These are phyloP conservation scores for Pteronura brasiliensis DNA, from an alignment of 2,113 vertebrate genomes.

Conservation along the genomic window DNA sequence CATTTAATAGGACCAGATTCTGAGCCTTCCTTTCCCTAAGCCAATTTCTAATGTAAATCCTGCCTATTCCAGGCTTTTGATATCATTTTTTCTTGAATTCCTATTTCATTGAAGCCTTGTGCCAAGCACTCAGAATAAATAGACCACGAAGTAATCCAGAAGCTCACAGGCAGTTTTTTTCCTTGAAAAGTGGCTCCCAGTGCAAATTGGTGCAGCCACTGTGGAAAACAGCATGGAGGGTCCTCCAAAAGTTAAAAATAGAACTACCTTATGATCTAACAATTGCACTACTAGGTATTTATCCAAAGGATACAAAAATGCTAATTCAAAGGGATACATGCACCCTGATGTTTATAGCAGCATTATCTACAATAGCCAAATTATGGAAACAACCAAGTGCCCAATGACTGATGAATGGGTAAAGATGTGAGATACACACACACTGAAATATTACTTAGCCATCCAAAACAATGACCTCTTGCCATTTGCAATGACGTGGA, in stretches of 20 bases:
- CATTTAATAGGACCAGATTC: neutral
- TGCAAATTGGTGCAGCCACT: neutral
- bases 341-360: neutral
- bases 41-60: neutral
- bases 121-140: neutral
- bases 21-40: neutral
- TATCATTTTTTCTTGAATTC: neutral
- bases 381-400: neutral
- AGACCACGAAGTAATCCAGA: neutral
- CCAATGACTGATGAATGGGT: neutral
- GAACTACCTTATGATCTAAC: neutral
- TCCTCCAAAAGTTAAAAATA: neutral
- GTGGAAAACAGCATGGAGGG: neutral
- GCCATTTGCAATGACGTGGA: neutral
- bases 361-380: neutral
- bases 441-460: neutral
- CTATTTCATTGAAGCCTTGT: neutral
- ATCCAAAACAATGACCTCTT: neutral
- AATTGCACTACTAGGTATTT: neutral
- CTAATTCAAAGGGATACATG: neutral
- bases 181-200: neutral
- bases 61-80: neutral
- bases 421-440: neutral
- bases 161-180: neutral
- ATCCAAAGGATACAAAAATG: neutral